Evolutionary conservation across 2,797 vertebrate species (phyloP), one percentile per base, ranked within the genome.

Genomic region (Salarias fasciatus): DNA sequence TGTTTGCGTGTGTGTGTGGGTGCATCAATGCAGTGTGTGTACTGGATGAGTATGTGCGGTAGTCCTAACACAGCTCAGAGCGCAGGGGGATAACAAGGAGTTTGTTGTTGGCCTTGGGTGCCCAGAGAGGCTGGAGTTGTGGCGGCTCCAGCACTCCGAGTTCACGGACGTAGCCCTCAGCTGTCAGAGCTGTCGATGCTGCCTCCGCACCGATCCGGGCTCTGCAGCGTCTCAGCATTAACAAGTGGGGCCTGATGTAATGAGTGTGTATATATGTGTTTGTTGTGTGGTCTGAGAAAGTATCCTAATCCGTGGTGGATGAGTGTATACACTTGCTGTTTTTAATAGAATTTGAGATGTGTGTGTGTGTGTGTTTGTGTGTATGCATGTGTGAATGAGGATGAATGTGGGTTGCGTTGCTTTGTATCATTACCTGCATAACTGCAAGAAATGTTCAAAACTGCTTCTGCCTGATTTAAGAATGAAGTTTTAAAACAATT

Each of bases 121-220:
- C 80, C 84, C 76, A 63, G 63, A 91, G 91, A 92, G 89, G 84
- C 87, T 86, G 80, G 66, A 90, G 90, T 88, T 88, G 89, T 87
- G 90, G 91, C 89, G 81, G 86, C 86, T 83, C 78, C 46, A 61
- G 77, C 65, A 66, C 87, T 89, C 83, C n/a, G 76, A 91, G 92
- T 93, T 93, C 92, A 93, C 55, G 91, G 90, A 90, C 86, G 71
- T 91, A 91, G 92, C 93, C 92, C 78, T 90, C 56, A 93, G 92
- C 92, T 89, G 89, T 90, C 87, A 82, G 77, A 77, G 70, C 79
- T 85, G 82, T 84, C 71, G 75, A 84, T 77, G 84, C 87, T 78
- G 88, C 88, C 88, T 89, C 86, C 67, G 75, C 81, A 72, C 77
- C 86, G 84, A 82, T 86, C 86, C 78, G 79, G 72, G 77, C 86